Percentiles rank a stretch among this genome's conserved stretches.
phyloP scores from a whole-genome alignment of 2,797 vertebrate genomes.

The Alosa sapidissima region DNA sequence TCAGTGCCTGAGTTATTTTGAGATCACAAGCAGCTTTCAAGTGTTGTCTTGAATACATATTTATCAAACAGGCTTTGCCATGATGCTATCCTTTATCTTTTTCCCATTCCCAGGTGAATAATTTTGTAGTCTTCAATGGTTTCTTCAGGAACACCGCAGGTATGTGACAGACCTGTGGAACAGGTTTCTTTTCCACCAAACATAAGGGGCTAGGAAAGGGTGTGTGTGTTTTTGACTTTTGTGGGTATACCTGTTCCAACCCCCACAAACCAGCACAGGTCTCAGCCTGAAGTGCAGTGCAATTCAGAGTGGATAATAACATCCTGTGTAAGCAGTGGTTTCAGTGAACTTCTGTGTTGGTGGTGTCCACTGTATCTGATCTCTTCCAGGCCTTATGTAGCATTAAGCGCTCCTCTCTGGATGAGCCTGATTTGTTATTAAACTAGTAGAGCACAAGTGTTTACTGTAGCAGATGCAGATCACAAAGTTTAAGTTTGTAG shows the following conservation, averaged over 20 bases:
- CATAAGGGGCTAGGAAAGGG: conserved; percentile 10
- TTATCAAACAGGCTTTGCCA: neutral
- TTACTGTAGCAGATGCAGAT: neutral
- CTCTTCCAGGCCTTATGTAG: neutral
- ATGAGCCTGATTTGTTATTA: neutral
- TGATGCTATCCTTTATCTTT: neutral
- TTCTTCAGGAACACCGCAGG: conserved; percentile 86
- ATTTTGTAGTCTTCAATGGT: conserved; percentile 93
- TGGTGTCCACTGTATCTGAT: neutral
- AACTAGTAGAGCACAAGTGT: neutral
- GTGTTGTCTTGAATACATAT: neutral
- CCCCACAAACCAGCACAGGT: neutral
- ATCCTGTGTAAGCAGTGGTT: neutral
- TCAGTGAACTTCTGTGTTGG: neutral
- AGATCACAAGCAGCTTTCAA: neutral
- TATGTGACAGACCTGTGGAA: conserved; percentile 54
- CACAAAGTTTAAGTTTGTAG: neutral
- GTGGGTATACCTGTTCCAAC: neutral
- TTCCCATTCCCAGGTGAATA: conserved; percentile 82
- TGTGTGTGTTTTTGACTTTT: neutral
- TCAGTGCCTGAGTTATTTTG: neutral
- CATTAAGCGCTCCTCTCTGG: neutral
- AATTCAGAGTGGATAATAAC: neutral
- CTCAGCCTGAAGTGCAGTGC: neutral
- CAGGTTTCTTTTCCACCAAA: neutral